Base-by-base conservation (phyloP, 2,797 vertebrate species). In the Semaprochilodus insignis region DNA sequence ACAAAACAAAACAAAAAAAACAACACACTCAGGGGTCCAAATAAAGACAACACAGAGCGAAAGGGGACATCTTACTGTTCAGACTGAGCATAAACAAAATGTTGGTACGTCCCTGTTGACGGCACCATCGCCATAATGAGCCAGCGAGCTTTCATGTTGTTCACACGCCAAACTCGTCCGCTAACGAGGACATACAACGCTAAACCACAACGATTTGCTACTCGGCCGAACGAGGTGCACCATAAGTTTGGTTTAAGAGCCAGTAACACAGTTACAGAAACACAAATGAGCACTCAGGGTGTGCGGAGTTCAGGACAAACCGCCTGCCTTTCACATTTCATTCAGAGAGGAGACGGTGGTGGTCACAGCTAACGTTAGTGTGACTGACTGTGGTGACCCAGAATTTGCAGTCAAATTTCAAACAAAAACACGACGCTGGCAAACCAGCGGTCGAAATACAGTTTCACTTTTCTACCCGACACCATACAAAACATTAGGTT, bases 181-280 rank as follows among this genome's bases (percentile, higher is more conserved):
- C 44, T 79, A 48, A 63, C 36, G 74, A 74, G 55, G 54, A 1
- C 65, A 81, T 76, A 83, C 66, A 51, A 54, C 74, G 80, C 73
- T 60, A 73, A 77, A 25, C 31, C 51, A 40, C 54, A n/a, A n/a
- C 44, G 27, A 34, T 44, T 55, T 71, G 77, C 77, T 82, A 78
- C 74, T 52, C 54, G 40, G 40, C 5, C 40, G 74, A 86, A 78
- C 77, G 74, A 44, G 79, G 81, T 75, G 69, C 73, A 66, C 63
- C 77, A 51, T 63, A 31, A 71, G 69, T 74, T 84, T 86, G 77
- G 83, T 79, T 59, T 77, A 60, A 62, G 15, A 81, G 71, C 48
- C 80, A 69, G 82, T 65, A 82, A 80, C 77, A 83, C 44, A 44
- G 31, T 59, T 25, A 55, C 52, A 75, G 73, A 78, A 71, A 16